A percentile compares a stretch with the other conserved stretches of the same genome.
Evolutionary conservation across 1,140 invertebrate genomes (phyloP).

Genomic region (Leguminivora glycinivorella): DNA sequence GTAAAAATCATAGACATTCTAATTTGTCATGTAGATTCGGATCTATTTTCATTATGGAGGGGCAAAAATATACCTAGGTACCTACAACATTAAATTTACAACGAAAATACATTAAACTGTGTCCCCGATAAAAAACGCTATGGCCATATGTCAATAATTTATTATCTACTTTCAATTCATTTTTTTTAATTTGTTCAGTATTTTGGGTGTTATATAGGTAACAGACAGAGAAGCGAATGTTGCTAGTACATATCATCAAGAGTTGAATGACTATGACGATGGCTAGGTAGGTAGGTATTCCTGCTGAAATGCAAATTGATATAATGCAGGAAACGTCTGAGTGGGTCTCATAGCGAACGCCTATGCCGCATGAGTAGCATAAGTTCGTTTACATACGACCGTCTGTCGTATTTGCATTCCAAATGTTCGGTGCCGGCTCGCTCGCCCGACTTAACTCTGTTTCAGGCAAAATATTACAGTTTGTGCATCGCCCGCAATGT

Average conservation of each 20-base stretch:
- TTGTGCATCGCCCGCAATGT: constrained; percentile 73
- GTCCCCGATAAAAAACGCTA: too few species aligned
- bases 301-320: constrained; percentile 77
- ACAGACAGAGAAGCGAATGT: background rate
- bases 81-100: too few species aligned
- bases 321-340: constrained; percentile 78
- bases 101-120: too few species aligned
- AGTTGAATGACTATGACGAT: background rate
- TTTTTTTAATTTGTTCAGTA: constrained; percentile 2
- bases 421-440: constrained; percentile 70
- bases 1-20: background rate
- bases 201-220: too few species aligned
- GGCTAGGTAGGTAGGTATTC: constrained; percentile 40
- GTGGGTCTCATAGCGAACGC: constrained; percentile 72
- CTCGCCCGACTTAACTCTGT: constrained; percentile 69
- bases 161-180: background rate
- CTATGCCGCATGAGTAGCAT: constrained; percentile 73
- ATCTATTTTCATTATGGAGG: background rate
- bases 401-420: constrained; percentile 75
- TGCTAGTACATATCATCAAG: background rate
- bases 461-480: constrained; percentile 75
- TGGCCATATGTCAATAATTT: background rate
- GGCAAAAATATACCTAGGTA: background rate
- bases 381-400: constrained; percentile 78
- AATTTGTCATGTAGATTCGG: background rate